Conservation (phyloP, 2,888 invertebrate genomes). For the Coleophora deauratella region DNA sequence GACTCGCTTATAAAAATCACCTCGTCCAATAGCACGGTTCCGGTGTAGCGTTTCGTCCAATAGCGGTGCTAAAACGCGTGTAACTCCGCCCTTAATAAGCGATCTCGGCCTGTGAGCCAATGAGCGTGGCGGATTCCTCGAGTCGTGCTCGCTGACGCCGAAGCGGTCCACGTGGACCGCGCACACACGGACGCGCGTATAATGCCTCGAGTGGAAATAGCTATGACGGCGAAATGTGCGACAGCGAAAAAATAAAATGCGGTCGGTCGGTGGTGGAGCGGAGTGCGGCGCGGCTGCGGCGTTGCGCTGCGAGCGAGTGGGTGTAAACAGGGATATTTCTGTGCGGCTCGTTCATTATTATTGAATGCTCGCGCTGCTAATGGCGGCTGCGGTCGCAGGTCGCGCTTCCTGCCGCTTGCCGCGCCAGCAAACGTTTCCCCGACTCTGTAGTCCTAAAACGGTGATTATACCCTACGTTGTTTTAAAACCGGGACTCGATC, state of each 20-base stretch:
- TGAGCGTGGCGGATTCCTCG: slow-evolving; percentile 34
- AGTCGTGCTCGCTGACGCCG: slow-evolving; percentile 61
- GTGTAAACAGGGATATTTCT: slow-evolving; percentile 73
- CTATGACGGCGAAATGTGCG: slow-evolving; percentile 76
- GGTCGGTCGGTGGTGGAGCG: slow-evolving; percentile 67
- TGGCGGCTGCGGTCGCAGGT: slow-evolving; percentile 39
- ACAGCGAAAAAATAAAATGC: slow-evolving; percentile 75
- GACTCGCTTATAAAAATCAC: slow-evolving; percentile 71
- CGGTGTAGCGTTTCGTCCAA: slow-evolving; percentile 40
- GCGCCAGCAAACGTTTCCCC: slow-evolving; percentile 3
- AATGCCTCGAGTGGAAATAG: slow-evolving; percentile 75
- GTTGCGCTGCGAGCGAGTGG: slow-evolving; percentile 58
- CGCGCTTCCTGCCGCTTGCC: slow-evolving; percentile 20
- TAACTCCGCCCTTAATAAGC: slow-evolving; percentile 76
- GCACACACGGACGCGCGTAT: slow-evolving; percentile 62
- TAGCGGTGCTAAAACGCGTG: slow-evolving; percentile 43
- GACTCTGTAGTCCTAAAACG: slow-evolving; percentile 17
- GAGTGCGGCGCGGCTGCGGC: slow-evolving; percentile 26
- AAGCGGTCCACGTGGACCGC: slow-evolving; percentile 69
- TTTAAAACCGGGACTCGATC: too few relatives aligned
- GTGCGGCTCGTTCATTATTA: slow-evolving; percentile 72
- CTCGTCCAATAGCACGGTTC: slow-evolving; percentile 48
- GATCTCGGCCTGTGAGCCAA: slow-evolving; percentile 56
- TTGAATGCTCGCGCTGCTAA: slow-evolving; percentile 71
- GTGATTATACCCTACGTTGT: too few relatives aligned